phyloP scores from a whole-genome alignment of 2,797 vertebrate species.

The Thripadectes ignobilis region DNA sequence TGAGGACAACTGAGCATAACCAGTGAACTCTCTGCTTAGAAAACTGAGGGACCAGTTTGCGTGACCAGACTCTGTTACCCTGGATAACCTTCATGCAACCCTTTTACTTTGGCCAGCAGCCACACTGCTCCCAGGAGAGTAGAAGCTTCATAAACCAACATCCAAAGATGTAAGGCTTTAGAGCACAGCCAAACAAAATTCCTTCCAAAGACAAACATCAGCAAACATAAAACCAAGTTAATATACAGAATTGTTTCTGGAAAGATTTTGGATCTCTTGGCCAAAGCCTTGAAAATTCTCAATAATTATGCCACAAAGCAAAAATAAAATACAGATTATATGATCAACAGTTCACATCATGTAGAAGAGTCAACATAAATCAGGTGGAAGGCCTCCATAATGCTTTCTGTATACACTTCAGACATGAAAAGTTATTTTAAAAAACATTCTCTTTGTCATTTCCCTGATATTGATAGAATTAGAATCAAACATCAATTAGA shows the following conservation, averaged over 20 bases:
- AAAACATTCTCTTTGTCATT: background rate
- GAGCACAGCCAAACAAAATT: background rate
- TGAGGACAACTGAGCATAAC: background rate
- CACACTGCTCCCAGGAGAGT: background rate
- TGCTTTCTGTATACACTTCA: background rate
- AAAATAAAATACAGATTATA: background rate
- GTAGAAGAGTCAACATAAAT: background rate
- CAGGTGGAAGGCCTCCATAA: background rate
- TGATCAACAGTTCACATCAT: background rate
- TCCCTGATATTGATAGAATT: conserved; percentile 3
- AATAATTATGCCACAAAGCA: background rate
- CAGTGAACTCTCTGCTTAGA: background rate
- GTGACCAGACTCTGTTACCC: background rate
- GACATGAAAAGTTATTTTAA: background rate
- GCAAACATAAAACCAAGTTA: background rate
- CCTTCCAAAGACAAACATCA: background rate
- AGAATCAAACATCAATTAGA: conserved; percentile 37
- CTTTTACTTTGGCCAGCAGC: background rate
- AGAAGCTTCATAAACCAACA: background rate
- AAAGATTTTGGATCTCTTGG: background rate
- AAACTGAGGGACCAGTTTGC: background rate
- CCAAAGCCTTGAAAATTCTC: background rate
- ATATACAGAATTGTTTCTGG: background rate
- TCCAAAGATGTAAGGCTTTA: background rate
- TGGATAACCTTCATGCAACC: background rate